Percentiles rank a stretch among this genome's conserved stretches.
phyloP scores from a whole-genome alignment of 1,140 invertebrate genomes.

The Bombus sylvicola region DNA sequence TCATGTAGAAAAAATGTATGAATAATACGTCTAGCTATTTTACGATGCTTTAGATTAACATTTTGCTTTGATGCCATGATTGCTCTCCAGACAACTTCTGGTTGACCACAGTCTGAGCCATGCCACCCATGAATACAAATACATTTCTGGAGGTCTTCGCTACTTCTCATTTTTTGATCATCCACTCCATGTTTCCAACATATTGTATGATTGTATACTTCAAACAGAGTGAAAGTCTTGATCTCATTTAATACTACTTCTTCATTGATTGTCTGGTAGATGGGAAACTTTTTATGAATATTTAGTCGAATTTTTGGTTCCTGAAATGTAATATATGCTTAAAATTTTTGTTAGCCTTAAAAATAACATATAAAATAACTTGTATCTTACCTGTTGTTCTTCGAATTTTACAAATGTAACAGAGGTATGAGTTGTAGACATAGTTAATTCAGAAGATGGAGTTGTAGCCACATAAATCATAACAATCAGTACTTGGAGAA shows the following conservation, averaged over 20 bases:
- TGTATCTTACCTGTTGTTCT: slow-evolving; percentile 67
- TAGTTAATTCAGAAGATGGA: slow-evolving; percentile 73
- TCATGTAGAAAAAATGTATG: slow-evolving; percentile 85
- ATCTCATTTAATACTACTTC: slow-evolving; percentile 76
- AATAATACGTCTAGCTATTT: slow-evolving; percentile 82
- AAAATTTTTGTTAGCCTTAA: not conserved
- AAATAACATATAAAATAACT: not conserved
- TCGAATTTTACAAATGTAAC: slow-evolving; percentile 78
- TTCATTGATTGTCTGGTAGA: slow-evolving; percentile 76
- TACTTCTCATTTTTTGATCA: slow-evolving; percentile 77
- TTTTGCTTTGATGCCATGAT: slow-evolving; percentile 84
- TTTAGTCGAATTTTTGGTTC: slow-evolving; percentile 48
- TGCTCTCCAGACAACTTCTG: slow-evolving; percentile 87
- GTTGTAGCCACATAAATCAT: slow-evolving; percentile 80
- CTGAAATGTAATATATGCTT: slow-evolving; percentile 43
- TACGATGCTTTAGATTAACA: slow-evolving; percentile 80
- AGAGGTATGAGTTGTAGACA: slow-evolving; percentile 69
- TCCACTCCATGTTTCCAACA: slow-evolving; percentile 84
- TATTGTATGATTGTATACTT: slow-evolving; percentile 82
- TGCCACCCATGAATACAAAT: slow-evolving; percentile 85
- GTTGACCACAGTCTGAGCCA: slow-evolving; percentile 86
- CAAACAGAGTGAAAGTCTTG: slow-evolving; percentile 78
- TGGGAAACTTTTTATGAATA: slow-evolving; percentile 62
- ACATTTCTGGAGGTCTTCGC: slow-evolving; percentile 79
- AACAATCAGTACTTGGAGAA: slow-evolving; percentile 80